These are phyloP conservation scores for Myotis planiceps DNA, from an alignment of 2,797 vertebrate species.

Conservation along the genomic window DNA sequence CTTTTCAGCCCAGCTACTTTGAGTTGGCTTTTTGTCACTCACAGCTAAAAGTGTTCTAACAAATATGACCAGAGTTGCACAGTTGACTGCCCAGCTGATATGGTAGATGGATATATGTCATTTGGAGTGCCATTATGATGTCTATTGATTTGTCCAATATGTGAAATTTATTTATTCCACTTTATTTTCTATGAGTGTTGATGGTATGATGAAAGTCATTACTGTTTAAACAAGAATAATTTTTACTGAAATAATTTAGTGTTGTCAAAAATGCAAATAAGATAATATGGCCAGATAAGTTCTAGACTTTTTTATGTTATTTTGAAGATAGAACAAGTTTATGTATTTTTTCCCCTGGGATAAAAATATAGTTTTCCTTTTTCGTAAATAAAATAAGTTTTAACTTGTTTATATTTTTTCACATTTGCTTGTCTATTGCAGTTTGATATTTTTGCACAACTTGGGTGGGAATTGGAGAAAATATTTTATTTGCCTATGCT, in stretches of 20 bases:
- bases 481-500: slow-evolving; percentile 27
- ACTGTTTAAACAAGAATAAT: slow-evolving; percentile 38
- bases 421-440: slow-evolving; percentile 41
- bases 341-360: not conserved
- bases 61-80: not conserved
- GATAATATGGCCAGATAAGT: slow-evolving; percentile 24
- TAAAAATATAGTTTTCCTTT: slow-evolving; percentile 40
- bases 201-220: slow-evolving; percentile 23
- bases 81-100: not conserved
- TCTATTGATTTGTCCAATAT: not conserved
- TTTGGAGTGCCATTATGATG: slow-evolving; percentile 28
- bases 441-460: slow-evolving; percentile 46
- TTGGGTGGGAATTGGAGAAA: not conserved
- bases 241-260: slow-evolving; percentile 52
- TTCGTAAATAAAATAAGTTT: slow-evolving; percentile 5
- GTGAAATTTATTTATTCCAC: slow-evolving; percentile 27
- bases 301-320: slow-evolving; percentile 43
- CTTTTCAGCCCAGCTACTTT: slow-evolving; percentile 18
- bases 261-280: slow-evolving; percentile 49
- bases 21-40: slow-evolving; percentile 4
- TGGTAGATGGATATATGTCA: not conserved
- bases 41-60: slow-evolving; percentile 22
- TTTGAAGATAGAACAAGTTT: slow-evolving; percentile 51
- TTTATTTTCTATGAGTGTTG: slow-evolving; percentile 2
- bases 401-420: slow-evolving; percentile 45